Percentiles rank a stretch among this genome's conserved stretches.
Conservation (phyloP, 2,888 invertebrate genomes). For the Caenorhabditis zanzibari region DNA sequence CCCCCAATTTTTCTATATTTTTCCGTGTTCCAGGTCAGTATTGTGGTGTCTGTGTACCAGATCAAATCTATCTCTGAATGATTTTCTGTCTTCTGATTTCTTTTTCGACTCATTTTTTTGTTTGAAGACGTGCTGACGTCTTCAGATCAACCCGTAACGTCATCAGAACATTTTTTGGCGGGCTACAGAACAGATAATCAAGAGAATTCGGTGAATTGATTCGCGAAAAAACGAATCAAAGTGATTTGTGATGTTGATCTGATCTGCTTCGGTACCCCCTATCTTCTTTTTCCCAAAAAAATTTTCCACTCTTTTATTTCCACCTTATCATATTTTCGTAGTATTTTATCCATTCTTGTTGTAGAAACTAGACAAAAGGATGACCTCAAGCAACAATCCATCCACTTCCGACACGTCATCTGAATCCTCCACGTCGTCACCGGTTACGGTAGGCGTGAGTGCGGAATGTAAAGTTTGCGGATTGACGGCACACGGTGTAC, state of each 20-base stretch:
- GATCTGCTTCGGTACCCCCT: neutral
- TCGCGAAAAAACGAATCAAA: neutral
- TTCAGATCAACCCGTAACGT: constrained; percentile 21
- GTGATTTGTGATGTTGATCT: constrained; percentile 8
- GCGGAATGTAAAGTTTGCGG: constrained; percentile 50
- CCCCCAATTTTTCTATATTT: too few species aligned
- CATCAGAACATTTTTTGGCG: neutral
- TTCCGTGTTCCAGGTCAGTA: too few species aligned
- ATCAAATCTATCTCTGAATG: neutral
- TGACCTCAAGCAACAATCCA: constrained; percentile 19
- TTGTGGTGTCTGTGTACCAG: neutral
- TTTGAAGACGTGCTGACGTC: too few species aligned
- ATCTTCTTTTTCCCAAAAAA: neutral
- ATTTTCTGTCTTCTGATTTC: constrained; percentile 4
- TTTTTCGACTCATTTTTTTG: neutral
- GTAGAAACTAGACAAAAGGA: neutral
- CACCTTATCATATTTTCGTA: too few species aligned
- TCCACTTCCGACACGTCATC: constrained; percentile 44
- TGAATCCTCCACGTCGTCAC: constrained; percentile 42
- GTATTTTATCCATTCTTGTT: too few species aligned
- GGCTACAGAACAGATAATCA: neutral
- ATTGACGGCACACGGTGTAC: constrained; percentile 40
- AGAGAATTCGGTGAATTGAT: constrained; percentile 28
- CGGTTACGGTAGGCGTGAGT: neutral
- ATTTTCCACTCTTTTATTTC: neutral